A percentile compares a stretch with the other conserved stretches of the same genome.
Conservation (phyloP, 2,888 invertebrate genomes). For the Drosophila atripex region DNA sequence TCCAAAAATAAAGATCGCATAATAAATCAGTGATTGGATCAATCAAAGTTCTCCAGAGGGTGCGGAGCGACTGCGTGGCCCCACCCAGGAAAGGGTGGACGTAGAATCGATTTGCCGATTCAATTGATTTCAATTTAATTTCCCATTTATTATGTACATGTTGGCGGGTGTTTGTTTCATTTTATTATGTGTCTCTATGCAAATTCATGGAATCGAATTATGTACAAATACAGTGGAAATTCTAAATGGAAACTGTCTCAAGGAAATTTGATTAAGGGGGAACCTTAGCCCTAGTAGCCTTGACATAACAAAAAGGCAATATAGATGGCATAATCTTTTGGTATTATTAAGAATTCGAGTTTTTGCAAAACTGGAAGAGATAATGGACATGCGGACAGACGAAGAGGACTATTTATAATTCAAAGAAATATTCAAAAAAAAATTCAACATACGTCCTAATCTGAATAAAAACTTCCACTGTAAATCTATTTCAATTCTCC, state of each 20-base stretch:
- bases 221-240: conserved; percentile 8
- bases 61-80: conserved; percentile 31
- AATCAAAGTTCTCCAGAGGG: conserved; percentile 40
- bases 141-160: conserved; percentile 32
- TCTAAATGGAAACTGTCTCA: not conserved
- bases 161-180: conserved; percentile 24
- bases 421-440: too few species aligned
- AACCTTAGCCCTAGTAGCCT: not conserved
- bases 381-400: too few species aligned
- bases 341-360: too few species aligned
- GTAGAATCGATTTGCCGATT: conserved; percentile 27
- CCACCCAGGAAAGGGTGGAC: conserved; percentile 17
- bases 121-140: conserved; percentile 70
- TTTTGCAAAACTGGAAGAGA: too few species aligned
- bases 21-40: conserved; percentile 61
- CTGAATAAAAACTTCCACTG: not conserved
- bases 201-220: conserved; percentile 63
- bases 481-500: not conserved
- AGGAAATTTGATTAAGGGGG: not conserved
- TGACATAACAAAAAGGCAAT: not conserved
- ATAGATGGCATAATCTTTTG: not conserved
- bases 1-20: conserved; percentile 39
- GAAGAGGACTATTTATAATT: too few species aligned
- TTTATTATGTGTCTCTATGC: conserved; percentile 43
- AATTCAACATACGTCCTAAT: too few species aligned